These are phyloP conservation scores for Sylvicola cinctus DNA, from an alignment of 2,888 invertebrate species.

Conservation along the genomic window DNA sequence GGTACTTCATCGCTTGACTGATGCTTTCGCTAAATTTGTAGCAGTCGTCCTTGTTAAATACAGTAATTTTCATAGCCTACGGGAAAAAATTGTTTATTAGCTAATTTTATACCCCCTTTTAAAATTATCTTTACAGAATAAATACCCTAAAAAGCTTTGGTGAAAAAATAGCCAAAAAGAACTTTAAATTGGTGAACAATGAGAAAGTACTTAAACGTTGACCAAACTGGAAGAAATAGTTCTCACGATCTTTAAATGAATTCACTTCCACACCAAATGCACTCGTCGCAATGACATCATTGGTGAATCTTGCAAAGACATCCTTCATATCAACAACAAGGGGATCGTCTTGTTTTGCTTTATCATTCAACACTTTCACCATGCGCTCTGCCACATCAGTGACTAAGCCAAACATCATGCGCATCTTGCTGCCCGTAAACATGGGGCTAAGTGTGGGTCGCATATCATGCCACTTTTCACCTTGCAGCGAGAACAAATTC, in stretches of 20 bases:
- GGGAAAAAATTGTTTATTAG: too few relatives aligned
- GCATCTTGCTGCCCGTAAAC: constrained; percentile 28
- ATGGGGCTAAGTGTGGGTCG: constrained; percentile 24
- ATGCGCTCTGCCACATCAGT: not conserved
- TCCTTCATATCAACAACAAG: constrained; percentile 4
- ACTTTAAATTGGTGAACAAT: too few relatives aligned
- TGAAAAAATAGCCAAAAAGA: not conserved
- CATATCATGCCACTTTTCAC: constrained; percentile 25
- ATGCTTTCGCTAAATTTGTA: not conserved
- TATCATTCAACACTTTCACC: not conserved
- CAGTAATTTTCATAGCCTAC: too few relatives aligned
- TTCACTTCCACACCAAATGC: constrained; percentile 29
- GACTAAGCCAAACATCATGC: constrained; percentile 14
- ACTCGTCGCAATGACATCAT: constrained; percentile 22
- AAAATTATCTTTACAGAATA: too few relatives aligned
- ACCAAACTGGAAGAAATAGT: constrained; percentile 28
- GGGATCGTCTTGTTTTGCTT: not conserved
- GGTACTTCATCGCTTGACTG: constrained; percentile 19
- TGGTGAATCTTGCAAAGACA: constrained; percentile 4
- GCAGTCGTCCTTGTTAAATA: too few relatives aligned
- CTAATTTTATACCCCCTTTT: too few relatives aligned
- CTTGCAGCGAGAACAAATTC: constrained; percentile 27
- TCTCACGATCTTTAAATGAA: constrained; percentile 25
- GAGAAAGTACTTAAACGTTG: constrained; percentile 12
- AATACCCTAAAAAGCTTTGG: constrained; percentile 11